phyloP scores from a whole-genome alignment of 2,113 vertebrate species.

The Embiotoca jacksoni region DNA sequence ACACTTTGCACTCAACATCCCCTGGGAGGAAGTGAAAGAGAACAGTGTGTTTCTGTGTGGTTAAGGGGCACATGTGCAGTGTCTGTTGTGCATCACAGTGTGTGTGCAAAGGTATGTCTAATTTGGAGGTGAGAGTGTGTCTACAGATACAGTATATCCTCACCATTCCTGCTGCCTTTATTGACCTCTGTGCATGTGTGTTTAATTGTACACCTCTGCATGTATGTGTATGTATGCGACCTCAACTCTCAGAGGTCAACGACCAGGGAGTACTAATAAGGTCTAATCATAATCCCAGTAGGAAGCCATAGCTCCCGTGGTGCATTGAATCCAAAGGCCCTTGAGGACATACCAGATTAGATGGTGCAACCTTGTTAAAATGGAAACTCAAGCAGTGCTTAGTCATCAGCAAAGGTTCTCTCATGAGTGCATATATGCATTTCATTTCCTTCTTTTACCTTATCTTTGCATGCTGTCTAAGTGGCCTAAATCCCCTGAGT shows the following conservation, averaged over 20 bases:
- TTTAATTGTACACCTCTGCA: slow-evolving; percentile 24
- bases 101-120: not conserved
- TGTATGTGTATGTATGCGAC: not conserved
- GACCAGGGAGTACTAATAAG: slow-evolving; percentile 69
- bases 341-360: slow-evolving; percentile 24
- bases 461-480: slow-evolving; percentile 17
- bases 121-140: not conserved
- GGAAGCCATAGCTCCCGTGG: slow-evolving; percentile 57
- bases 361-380: slow-evolving; percentile 16
- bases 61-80: slow-evolving; percentile 9
- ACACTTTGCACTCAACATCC: slow-evolving; percentile 41
- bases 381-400: slow-evolving; percentile 2
- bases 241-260: slow-evolving; percentile 43
- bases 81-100: not conserved
- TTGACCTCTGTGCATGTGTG: not conserved
- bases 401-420: slow-evolving; percentile 1
- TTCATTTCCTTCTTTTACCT: slow-evolving; percentile 6
- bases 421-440: not conserved
- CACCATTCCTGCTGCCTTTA: not conserved
- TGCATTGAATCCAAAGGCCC: slow-evolving; percentile 26
- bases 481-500: not conserved
- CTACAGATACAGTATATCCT: not conserved
- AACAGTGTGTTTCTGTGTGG: slow-evolving; percentile 55
- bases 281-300: slow-evolving; percentile 66
- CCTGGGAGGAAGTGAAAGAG: slow-evolving; percentile 70